phyloP scores from a whole-genome alignment of 2,113 vertebrate species.

The Ophthalmolycus amberensis region DNA sequence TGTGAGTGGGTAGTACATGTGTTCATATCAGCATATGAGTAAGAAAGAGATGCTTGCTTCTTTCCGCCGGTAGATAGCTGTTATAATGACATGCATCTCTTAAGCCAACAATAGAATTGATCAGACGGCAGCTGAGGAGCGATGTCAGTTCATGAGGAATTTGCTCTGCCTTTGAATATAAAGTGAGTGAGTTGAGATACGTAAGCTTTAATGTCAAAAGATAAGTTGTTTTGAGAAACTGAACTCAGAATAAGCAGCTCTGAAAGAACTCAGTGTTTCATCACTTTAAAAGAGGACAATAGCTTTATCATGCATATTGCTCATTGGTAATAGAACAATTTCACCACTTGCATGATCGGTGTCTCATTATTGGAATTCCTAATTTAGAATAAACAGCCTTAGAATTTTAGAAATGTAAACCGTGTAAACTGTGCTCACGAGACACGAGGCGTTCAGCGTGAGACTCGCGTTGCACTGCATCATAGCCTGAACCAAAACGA shows the following conservation, averaged over 20 bases:
- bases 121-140: constrained; percentile 24
- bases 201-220: neutral
- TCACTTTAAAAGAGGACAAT: neutral
- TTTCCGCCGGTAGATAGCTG: constrained; percentile 29
- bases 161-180: constrained; percentile 19
- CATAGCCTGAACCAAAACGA: neutral
- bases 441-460: neutral
- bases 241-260: constrained; percentile 5
- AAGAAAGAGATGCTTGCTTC: constrained; percentile 17
- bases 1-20: constrained; percentile 35
- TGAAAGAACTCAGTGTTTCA: neutral
- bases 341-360: neutral
- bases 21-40: constrained; percentile 21
- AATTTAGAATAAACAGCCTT: neutral
- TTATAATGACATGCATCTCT: constrained; percentile 47
- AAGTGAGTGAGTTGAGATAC: neutral
- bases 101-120: constrained; percentile 27
- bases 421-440: neutral
- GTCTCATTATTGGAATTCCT: neutral
- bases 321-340: neutral
- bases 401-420: neutral
- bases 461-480: neutral
- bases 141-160: constrained; percentile 12
- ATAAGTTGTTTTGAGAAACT: neutral
- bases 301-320: neutral